Evolutionary conservation across 1,140 invertebrate genomes (phyloP).

Genomic region (Ceratina australensis): DNA sequence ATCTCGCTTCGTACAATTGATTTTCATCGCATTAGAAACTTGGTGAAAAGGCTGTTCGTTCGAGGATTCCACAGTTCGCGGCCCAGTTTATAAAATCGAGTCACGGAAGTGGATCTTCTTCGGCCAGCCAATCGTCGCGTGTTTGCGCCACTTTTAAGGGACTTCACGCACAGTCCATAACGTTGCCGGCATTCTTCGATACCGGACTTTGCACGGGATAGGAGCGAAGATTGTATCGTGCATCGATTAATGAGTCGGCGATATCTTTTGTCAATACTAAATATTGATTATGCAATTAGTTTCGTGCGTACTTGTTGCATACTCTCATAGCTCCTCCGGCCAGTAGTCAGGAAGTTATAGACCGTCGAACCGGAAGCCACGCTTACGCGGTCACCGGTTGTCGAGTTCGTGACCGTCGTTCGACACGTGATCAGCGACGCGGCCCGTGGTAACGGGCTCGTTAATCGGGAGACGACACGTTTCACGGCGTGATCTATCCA

Average conservation of each 20-base stretch:
- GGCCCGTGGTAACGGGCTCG: slow-evolving; percentile 40
- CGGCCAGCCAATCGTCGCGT: slow-evolving; percentile 46
- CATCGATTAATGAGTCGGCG: too few relatives aligned
- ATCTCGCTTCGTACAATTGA: too few relatives aligned
- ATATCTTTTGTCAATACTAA: too few relatives aligned
- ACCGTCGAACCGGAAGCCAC: slow-evolving; percentile 73
- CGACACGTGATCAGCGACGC: slow-evolving; percentile 57
- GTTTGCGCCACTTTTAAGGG: slow-evolving; percentile 26
- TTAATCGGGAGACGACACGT: slow-evolving; percentile 24
- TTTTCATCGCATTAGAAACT: slow-evolving; percentile 4
- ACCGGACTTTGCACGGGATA: too few relatives aligned
- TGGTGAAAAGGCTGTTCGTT: not conserved
- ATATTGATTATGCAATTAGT: too few relatives aligned
- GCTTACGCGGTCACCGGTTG: slow-evolving; percentile 67
- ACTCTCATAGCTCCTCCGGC: too few relatives aligned
- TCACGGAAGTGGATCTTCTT: slow-evolving; percentile 60
- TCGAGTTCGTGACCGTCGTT: slow-evolving; percentile 59
- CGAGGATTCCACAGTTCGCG: not conserved
- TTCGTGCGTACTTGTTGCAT: too few relatives aligned
- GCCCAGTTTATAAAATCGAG: slow-evolving; percentile 51
- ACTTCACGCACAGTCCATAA: too few relatives aligned
- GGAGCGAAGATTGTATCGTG: too few relatives aligned
- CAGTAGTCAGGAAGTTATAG: slow-evolving; percentile 60
- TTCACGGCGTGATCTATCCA: not conserved
- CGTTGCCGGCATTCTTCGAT: too few relatives aligned